Conservation (phyloP, 2,888 invertebrate species). For the Cheilosia pagana region DNA sequence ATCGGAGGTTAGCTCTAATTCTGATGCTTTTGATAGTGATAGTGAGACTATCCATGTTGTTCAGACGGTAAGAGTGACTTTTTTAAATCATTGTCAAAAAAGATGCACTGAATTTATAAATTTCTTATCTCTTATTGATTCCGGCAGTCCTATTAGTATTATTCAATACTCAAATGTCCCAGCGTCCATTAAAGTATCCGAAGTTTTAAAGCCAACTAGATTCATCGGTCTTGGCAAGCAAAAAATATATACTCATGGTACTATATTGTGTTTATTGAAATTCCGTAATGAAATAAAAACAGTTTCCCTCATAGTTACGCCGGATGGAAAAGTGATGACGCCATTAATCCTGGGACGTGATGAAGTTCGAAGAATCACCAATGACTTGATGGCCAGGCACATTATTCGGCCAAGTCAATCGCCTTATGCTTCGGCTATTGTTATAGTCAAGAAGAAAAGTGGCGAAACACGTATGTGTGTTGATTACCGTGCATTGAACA, state of each 20-base stretch:
- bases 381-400: constrained; percentile 16
- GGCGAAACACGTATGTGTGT: constrained; percentile 22
- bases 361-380: constrained; percentile 4
- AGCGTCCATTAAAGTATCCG: constrained; percentile 9
- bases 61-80: constrained; percentile 23
- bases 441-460: constrained; percentile 29
- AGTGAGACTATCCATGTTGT: no score
- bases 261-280: constrained; percentile 20
- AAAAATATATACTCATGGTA: constrained; percentile 21
- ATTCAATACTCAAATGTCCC: constrained; percentile 38
- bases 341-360: constrained; percentile 16
- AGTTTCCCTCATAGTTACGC: constrained; percentile 28
- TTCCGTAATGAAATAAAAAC: constrained; percentile 35
- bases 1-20: not conserved
- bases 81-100: constrained; percentile 9
- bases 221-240: constrained; percentile 30
- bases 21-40: no score
- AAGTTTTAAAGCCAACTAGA: constrained; percentile 22
- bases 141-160: constrained; percentile 45
- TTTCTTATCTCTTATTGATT: constrained; percentile 44
- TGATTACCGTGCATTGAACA: constrained; percentile 27
- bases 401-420: constrained; percentile 40
- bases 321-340: constrained; percentile 31
- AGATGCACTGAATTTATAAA: constrained; percentile 20
- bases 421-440: constrained; percentile 34